Percentiles rank a stretch among this genome's conserved stretches.
phyloP scores from a whole-genome alignment of 2,888 invertebrate species.

The Kryphioiulus occultus region DNA sequence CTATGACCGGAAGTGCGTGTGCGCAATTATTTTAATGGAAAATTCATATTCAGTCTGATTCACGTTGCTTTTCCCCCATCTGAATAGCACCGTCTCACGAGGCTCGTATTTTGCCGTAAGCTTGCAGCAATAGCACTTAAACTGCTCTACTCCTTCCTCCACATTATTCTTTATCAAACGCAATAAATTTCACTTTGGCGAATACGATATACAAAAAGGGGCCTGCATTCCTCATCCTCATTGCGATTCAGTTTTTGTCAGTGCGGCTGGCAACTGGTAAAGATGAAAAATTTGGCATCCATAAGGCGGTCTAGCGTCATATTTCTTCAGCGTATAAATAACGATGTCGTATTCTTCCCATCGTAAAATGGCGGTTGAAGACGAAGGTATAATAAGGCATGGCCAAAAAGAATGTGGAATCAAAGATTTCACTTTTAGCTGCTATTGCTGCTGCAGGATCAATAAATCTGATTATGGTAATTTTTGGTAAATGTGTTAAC shows the following conservation, averaged over 20 bases:
- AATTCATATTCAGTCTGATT: not conserved
- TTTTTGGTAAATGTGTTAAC: no score
- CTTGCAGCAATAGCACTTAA: not conserved
- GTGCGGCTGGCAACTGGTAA: not conserved
- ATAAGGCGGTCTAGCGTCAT: not conserved
- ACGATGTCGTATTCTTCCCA: not conserved
- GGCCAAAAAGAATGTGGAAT: not conserved
- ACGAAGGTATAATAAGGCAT: constrained; percentile 4
- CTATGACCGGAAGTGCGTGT: not conserved
- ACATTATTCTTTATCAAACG: not conserved
- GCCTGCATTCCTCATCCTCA: not conserved
- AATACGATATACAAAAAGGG: not conserved
- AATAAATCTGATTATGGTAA: no score
- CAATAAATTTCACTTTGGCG: constrained; percentile 18
- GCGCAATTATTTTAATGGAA: not conserved
- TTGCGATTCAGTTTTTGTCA: not conserved
- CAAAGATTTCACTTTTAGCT: not conserved
- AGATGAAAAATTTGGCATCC: constrained; percentile 9
- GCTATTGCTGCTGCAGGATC: not conserved
- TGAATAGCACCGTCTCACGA: no score
- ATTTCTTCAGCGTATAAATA: constrained; percentile 19
- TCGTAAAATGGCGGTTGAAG: constrained; percentile 6
- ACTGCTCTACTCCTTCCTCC: not conserved
- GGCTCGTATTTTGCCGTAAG: not conserved
- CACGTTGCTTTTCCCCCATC: no score